Evolutionary conservation across 1,140 invertebrate genomes (phyloP).

Genomic region (Ceratina japonica): DNA sequence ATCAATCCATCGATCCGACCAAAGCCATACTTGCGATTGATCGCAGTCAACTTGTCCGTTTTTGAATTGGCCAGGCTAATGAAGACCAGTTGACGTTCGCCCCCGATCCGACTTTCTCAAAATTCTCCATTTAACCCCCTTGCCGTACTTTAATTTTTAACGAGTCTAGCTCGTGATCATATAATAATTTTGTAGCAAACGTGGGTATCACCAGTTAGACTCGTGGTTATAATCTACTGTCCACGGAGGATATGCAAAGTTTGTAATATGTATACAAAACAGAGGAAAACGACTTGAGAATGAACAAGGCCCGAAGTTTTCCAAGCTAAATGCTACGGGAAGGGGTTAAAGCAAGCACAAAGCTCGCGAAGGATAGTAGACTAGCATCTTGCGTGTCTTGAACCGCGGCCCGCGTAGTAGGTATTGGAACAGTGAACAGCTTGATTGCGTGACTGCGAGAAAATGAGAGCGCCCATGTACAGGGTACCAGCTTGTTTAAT

Average conservation of each 20-base stretch:
- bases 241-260: too few species aligned
- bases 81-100: neutral
- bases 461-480: neutral
- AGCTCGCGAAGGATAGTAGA: neutral
- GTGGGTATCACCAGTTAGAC: too few species aligned
- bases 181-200: too few species aligned
- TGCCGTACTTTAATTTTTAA: too few species aligned
- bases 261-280: too few species aligned
- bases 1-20: conserved; percentile 31
- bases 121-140: conserved; percentile 7
- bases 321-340: too few species aligned
- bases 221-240: too few species aligned
- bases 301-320: too few species aligned
- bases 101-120: neutral
- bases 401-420: neutral
- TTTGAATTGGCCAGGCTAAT: conserved; percentile 2
- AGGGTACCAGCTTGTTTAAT: too few species aligned
- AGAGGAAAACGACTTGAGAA: too few species aligned
- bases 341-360: too few species aligned
- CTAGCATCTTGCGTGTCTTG: conserved; percentile 8
- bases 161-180: too few species aligned
- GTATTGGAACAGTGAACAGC: neutral
- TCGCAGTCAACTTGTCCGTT: conserved; percentile 16
- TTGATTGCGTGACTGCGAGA: conserved; percentile 24
- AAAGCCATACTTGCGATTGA: neutral